phyloP scores from a whole-genome alignment of 1,140 invertebrate genomes.

The Drosophila saltans region DNA sequence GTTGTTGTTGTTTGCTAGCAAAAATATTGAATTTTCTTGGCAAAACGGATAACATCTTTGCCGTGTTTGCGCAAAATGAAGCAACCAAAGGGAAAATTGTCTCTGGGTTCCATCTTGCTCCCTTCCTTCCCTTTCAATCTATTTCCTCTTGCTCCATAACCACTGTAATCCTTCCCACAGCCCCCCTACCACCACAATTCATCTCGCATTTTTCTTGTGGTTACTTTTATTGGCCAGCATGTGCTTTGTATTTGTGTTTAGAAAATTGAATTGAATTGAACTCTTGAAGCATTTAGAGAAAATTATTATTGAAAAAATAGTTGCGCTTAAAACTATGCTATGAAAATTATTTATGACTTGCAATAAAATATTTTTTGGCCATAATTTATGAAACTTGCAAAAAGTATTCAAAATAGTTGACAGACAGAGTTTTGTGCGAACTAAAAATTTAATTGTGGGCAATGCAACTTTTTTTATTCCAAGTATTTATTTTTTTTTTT shows the following conservation, averaged over 20 bases:
- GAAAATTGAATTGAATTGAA: conserved; percentile 76
- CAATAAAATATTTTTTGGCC: neutral
- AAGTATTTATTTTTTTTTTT: too few relatives aligned
- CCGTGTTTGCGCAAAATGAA: conserved; percentile 74
- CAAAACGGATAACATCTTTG: conserved; percentile 71
- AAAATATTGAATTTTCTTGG: conserved; percentile 76
- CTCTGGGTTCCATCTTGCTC: neutral
- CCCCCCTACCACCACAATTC: neutral
- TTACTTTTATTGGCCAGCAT: conserved; percentile 66
- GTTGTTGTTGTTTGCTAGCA: conserved; percentile 68
- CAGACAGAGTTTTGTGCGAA: neutral
- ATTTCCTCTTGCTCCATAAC: conserved; percentile 10
- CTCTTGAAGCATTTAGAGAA: conserved; percentile 7
- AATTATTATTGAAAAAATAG: conserved; percentile 6
- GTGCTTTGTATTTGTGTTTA: conserved; percentile 57
- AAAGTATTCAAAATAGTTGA: conserved; percentile 7
- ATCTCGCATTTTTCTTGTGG: conserved; percentile 54
- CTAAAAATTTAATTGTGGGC: neutral
- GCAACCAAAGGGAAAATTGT: conserved; percentile 72
- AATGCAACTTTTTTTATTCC: neutral
- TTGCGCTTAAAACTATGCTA: neutral
- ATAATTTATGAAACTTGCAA: neutral
- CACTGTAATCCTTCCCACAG: neutral
- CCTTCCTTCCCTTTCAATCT: neutral
- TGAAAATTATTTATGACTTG: neutral